phyloP scores from a whole-genome alignment of 2,888 invertebrate species.

The Parnassius glacialis region DNA sequence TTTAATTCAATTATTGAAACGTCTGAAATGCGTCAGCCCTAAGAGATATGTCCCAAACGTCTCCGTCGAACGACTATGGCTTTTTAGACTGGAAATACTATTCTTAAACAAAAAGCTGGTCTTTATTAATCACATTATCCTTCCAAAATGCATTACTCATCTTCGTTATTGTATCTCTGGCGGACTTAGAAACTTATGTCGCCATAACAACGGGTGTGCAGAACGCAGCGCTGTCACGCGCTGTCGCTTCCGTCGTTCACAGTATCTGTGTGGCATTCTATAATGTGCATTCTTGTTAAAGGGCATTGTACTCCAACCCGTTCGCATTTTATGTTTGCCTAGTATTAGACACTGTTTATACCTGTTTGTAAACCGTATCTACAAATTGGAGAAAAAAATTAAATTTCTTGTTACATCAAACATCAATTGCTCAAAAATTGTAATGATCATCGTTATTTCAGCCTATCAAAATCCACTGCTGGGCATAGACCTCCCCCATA shows the following conservation, averaged over 20 bases:
- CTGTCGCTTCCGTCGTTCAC: conserved; percentile 34
- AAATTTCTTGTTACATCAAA: too few species aligned
- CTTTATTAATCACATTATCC: conserved; percentile 4
- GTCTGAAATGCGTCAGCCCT: too few species aligned
- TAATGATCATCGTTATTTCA: too few species aligned
- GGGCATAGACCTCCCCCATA: too few species aligned
- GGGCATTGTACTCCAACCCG: not conserved
- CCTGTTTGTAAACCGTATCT: too few species aligned
- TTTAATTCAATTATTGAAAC: too few species aligned
- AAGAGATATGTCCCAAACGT: too few species aligned
- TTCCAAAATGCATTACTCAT: conserved; percentile 5
- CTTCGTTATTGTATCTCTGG: conserved; percentile 20
- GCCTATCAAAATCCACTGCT: too few species aligned
- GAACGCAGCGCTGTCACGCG: conserved; percentile 58
- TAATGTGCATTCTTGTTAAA: not conserved
- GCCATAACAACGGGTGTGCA: conserved; percentile 48
- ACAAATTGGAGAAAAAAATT: too few species aligned
- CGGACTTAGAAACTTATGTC: conserved; percentile 51
- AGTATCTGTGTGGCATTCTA: conserved; percentile 3
- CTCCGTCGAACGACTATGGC: too few species aligned
- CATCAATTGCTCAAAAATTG: too few species aligned
- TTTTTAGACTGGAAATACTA: too few species aligned
- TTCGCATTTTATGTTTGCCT: conserved; percentile 10
- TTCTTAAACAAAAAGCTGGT: not conserved
- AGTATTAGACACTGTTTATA: conserved; percentile 34